A percentile compares a stretch with the other conserved stretches of the same genome.
Conservation (phyloP, 1,140 invertebrate genomes). For the Drosophila rufa region DNA sequence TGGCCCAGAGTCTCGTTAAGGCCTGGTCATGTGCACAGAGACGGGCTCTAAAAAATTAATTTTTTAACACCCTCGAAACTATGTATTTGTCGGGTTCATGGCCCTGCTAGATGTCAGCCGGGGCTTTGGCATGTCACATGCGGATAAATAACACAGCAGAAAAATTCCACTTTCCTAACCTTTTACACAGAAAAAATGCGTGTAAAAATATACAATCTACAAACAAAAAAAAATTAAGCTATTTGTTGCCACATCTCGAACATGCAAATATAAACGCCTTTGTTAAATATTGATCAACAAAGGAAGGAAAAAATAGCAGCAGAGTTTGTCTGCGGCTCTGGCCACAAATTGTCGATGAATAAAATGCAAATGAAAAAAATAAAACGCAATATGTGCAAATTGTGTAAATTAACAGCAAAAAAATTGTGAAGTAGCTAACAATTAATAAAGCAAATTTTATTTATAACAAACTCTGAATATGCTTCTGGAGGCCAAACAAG, state of each 20-base stretch:
- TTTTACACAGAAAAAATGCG: slow-evolving; percentile 8
- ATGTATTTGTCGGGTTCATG: slow-evolving; percentile 21
- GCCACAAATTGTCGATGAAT: slow-evolving; percentile 28
- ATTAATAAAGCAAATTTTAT: slow-evolving; percentile 21
- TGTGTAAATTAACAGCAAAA: slow-evolving; percentile 48
- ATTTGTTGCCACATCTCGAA: slow-evolving; percentile 34
- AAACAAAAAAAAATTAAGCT: slow-evolving; percentile 17
- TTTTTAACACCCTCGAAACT: slow-evolving; percentile 8
- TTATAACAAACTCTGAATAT: neutral
- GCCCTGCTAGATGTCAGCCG: slow-evolving; percentile 51
- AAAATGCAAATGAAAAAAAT: slow-evolving; percentile 32
- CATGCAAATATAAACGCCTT: slow-evolving; percentile 39
- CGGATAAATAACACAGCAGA: slow-evolving; percentile 14
- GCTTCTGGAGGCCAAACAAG: neutral
- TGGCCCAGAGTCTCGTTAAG: slow-evolving; percentile 30
- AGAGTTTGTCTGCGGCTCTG: slow-evolving; percentile 11
- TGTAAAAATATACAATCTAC: slow-evolving; percentile 17
- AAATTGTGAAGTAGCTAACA: slow-evolving; percentile 6
- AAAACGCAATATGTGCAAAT: slow-evolving; percentile 41
- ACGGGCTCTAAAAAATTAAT: slow-evolving; percentile 39
- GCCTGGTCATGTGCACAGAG: slow-evolving; percentile 27
- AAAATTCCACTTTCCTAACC: slow-evolving; percentile 6
- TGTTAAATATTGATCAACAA: slow-evolving; percentile 50
- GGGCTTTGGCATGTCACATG: slow-evolving; percentile 58
- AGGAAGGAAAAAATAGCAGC: slow-evolving; percentile 4